phyloP scores from a whole-genome alignment of 2,888 invertebrate species.

The Himalopsyche anomala region DNA sequence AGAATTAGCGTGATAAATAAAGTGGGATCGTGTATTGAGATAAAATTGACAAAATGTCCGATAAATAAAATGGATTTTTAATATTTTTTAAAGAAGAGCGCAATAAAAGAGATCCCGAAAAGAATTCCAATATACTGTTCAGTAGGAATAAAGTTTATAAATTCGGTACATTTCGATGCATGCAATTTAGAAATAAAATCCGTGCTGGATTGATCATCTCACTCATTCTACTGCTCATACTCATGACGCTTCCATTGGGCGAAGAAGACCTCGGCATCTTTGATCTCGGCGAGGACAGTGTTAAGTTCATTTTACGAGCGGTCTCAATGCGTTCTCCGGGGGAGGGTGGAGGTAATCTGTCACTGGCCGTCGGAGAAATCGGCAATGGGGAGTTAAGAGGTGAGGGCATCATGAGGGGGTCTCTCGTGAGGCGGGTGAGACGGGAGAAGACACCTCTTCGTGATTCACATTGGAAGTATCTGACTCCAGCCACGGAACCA shows the following conservation, averaged over 20 bases:
- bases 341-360: conserved; percentile 67
- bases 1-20: not conserved
- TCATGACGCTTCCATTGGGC: conserved; percentile 76
- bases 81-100: too few relatives aligned
- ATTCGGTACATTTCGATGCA: too few relatives aligned
- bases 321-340: not conserved
- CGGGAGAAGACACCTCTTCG: conserved; percentile 96
- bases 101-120: not conserved
- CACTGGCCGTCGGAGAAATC: conserved; percentile 68
- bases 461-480: conserved; percentile 95
- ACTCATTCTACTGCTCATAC: conserved; percentile 78
- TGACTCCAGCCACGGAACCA: conserved; percentile 93
- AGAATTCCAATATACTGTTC: not conserved
- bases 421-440: conserved; percentile 88
- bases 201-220: conserved; percentile 65
- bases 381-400: conserved; percentile 75
- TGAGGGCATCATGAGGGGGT: conserved; percentile 79
- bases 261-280: conserved; percentile 70
- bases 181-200: too few relatives aligned
- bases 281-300: conserved; percentile 65
- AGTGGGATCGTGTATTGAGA: too few relatives aligned
- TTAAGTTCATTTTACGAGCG: conserved; percentile 66
- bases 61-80: too few relatives aligned
- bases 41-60: too few relatives aligned
- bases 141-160: not conserved